These are phyloP conservation scores for Calephelis nemesis DNA, from an alignment of 1,140 invertebrate species.

Conservation along the genomic window DNA sequence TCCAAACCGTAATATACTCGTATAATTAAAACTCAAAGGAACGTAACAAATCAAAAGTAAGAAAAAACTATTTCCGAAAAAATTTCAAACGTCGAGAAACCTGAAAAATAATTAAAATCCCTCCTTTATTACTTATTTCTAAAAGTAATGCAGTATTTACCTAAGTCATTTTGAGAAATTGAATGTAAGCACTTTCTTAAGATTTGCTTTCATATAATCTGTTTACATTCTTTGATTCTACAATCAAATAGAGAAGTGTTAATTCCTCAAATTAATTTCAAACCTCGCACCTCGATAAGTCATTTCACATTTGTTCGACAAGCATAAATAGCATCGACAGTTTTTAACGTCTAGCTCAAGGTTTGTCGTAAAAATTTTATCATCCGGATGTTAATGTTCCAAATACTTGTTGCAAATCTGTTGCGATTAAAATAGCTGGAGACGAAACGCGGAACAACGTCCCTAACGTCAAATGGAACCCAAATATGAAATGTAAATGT, in stretches of 20 bases:
- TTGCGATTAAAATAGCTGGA: slow-evolving; percentile 35
- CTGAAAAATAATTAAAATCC: no score
- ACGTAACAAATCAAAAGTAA: no score
- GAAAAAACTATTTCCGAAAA: no score
- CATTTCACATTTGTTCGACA: slow-evolving; percentile 5
- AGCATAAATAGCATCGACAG: slow-evolving; percentile 22
- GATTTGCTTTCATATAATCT: no score
- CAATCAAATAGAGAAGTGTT: background rate
- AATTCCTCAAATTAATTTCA: background rate
- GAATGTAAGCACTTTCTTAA: no score
- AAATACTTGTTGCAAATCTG: slow-evolving; percentile 22
- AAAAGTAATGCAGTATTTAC: no score
- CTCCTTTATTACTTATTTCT: no score
- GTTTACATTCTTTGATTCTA: background rate
- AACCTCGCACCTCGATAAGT: slow-evolving; percentile 5
- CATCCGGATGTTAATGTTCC: slow-evolving; percentile 28
- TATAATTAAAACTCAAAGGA: no score
- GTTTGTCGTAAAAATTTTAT: slow-evolving; percentile 26
- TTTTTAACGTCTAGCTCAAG: slow-evolving; percentile 22
- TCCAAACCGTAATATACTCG: no score
- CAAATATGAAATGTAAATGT: slow-evolving; percentile 62
- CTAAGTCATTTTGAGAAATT: no score
- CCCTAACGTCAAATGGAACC: slow-evolving; percentile 37
- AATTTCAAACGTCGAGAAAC: no score
- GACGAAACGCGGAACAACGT: slow-evolving; percentile 15